Base-by-base conservation (phyloP, 2,113 vertebrate genomes). In the Orycteropus afer region DNA sequence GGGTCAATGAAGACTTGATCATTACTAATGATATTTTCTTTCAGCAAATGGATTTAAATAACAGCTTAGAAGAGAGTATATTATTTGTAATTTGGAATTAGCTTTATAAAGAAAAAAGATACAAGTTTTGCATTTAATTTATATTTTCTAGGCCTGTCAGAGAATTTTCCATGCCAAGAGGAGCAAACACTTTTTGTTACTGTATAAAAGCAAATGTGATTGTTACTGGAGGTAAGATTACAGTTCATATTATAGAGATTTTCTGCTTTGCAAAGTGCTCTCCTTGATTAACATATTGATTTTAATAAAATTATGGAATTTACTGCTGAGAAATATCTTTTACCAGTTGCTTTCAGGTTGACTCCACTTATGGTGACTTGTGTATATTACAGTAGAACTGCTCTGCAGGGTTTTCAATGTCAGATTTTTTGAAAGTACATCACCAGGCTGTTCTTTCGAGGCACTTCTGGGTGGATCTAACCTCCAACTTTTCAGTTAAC, bases 101-200 rank as follows among this genome's bases (percentile, higher is more conserved):
- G 27, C 23, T 88, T 65, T 77, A 34, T 51, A 32, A 40, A 51
- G 84, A 25, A 82, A 92, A 94, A 94, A 47, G 65, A 3, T 22
- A 42, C 1, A 61, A 1, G 13, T 6, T 93, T 90, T 65, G 63
- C 61, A 20, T 77, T 9, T 59, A 42, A 59, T 93, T 77, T 96
- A 51, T 97, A 67, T 93, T 89, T 97, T 95, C 63, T 96, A 99
- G 98, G 95, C 98, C 98, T 67, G 97, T 98, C 97, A 98, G 97
- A 94, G 98, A 98, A 76, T 98, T 98, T 97, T 97, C 98, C 76
- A 97, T 98, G 63, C 98, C 98, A 57, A 97, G 87, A 97, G 98
- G 98, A 92, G 98, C 98, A 17, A 98, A 98, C 87, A 97, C 97
- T 1, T 98, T 99, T 84, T 97, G 98, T 25, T 98, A 98, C 89